Percentiles rank a stretch among this genome's conserved stretches.
These are phyloP conservation scores for Saguinus imperator DNA, from an alignment of 2,113 vertebrate genomes.

Conservation along the genomic window DNA sequence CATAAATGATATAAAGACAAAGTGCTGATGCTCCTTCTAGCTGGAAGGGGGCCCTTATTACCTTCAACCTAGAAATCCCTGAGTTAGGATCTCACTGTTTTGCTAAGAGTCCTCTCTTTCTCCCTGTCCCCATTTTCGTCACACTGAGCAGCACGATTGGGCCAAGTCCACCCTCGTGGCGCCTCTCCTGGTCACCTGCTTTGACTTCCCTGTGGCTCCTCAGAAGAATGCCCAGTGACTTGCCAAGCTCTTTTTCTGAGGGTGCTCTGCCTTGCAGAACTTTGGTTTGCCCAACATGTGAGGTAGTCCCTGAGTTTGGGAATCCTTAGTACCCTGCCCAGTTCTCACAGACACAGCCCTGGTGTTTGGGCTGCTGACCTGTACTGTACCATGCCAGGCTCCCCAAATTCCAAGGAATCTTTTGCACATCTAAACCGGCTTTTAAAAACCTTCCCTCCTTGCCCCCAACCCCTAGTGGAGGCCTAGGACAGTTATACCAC, in stretches of 20 bases:
- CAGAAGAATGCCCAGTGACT: no score
- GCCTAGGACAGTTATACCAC: not conserved
- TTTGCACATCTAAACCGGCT: not conserved
- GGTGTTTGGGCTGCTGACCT: not conserved
- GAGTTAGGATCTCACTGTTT: not conserved
- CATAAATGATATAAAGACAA: not conserved
- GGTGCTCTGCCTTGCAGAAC: rapidly evolving
- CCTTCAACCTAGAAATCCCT: not conserved
- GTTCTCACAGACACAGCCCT: not conserved
- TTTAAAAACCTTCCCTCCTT: not conserved
- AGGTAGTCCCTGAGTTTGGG: not conserved
- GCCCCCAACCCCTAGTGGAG: rapidly evolving
- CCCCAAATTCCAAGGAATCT: not conserved
- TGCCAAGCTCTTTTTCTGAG: not conserved
- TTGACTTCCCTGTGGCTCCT: not conserved
- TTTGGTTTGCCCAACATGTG: not conserved
- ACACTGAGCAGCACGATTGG: not conserved
- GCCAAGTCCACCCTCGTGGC: not conserved
- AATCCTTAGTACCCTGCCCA: no score
- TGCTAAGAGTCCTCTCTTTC: not conserved
- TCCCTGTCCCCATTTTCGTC: not conserved
- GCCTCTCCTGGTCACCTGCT: not conserved
- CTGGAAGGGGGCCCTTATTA: not conserved
- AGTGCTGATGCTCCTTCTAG: not conserved
- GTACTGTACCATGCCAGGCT: not conserved